A percentile compares a stretch with the other conserved stretches of the same genome.
Conservation (phyloP, 1,140 invertebrate species). For the Aphelinus atriplicis region DNA sequence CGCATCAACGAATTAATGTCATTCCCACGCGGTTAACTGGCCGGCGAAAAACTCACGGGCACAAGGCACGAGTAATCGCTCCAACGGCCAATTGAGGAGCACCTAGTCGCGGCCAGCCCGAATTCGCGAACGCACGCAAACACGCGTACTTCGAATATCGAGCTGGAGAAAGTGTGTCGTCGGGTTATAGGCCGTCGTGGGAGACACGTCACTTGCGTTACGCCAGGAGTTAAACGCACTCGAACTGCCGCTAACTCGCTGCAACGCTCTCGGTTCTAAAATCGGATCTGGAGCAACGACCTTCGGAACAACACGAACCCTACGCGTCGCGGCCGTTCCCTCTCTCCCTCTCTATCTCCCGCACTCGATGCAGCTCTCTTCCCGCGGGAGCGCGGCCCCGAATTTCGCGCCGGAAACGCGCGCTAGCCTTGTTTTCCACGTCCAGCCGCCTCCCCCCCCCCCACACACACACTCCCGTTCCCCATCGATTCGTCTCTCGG, state of each 20-base stretch:
- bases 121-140: no score
- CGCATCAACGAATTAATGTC: conserved; percentile 2
- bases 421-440: no score
- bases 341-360: conserved; percentile 6
- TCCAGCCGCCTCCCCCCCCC: no score
- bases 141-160: conserved; percentile 16
- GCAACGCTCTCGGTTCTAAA: conserved; percentile 55
- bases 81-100: no score
- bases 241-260: conserved; percentile 30
- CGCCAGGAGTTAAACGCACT: conserved; percentile 17
- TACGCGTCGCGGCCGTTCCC: conserved; percentile 20
- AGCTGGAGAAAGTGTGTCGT: conserved; percentile 23
- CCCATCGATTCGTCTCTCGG: no score
- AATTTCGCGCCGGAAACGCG: no score
- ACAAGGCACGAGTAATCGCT: no score
- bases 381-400: background rate
- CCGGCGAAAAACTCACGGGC: background rate
- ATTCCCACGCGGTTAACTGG: conserved; percentile 10
- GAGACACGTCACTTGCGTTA: conserved; percentile 46
- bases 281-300: conserved; percentile 66
- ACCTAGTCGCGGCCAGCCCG: no score
- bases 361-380: background rate
- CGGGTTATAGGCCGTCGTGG: conserved; percentile 29
- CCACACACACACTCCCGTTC: no score
- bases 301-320: conserved; percentile 62